Base-by-base conservation (phyloP, 2,888 invertebrate genomes). In the Sthenelais limicola region DNA sequence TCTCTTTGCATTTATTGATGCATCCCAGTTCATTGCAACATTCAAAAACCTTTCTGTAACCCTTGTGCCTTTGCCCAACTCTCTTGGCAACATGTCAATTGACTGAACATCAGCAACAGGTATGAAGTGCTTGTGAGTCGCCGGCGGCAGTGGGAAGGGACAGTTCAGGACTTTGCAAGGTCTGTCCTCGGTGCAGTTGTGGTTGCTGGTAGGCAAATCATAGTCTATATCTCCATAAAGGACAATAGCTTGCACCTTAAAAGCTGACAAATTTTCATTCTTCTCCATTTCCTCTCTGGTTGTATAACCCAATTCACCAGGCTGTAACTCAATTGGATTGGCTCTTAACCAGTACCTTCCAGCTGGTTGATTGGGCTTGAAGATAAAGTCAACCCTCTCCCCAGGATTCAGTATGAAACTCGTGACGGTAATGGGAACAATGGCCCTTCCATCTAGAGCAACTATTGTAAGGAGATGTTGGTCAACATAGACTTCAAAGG, bases 281-380 rank as follows among this genome's bases (percentile, higher is more conserved):
- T 18, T n/a, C 56, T 56, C 26, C 28, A 26, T 24, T 21, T n/a
- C 5, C 24, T 51, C 21, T 21, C n/a, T 51, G 26, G 28, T 9
- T 35, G 33, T 3, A 7, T 28, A 15, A 24, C 4, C 51, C 7
- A n/a, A n/a, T n/a, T 51, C 21, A 3, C 56, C 32, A 28, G n/a
- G 15, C 12, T 3, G 33, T 3, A 3, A 28, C 43, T 77, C 74
- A 43, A 82, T 54, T 3, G 81, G 79, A 62, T 79, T 71, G 3
- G 76, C 79, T 2, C 82, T 54, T 1, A 84, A 79, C 83, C 82
- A 82, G 68, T 82, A 83, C 67, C 80, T 81, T 2, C 49, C 75
- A 0, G 74, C 69, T 1, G 68, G 15, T 30, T 78, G 51, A 54
- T 78, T 74, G 1, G 82, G 78, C 5, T 33, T 52, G 0, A 84